Evolutionary conservation across 2,113 vertebrate species (phyloP), one percentile per base, ranked within the genome.

Genomic region (Circaetus cinerascens): DNA sequence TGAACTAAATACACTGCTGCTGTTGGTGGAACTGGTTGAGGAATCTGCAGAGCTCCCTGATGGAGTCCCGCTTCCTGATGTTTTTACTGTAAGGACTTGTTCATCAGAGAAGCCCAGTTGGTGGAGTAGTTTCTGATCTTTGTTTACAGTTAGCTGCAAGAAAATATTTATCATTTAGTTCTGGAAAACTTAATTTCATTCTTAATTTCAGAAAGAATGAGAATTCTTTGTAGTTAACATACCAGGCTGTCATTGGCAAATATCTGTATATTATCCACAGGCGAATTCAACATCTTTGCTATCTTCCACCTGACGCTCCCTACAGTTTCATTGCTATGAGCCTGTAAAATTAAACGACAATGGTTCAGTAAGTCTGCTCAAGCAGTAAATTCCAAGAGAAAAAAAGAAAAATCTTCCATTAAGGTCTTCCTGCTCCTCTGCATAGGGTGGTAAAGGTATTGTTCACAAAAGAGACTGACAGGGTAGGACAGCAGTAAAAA

Each of bases 211-310:
- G 14, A 16, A 41, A 59, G 55, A 81, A 75, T 9, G 11, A 69
- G 48, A 88, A 67, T 29, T 69, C 16, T 66, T 71, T 76, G 29
- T 32, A 82, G 88, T 55, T 73, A 84, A 98, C 99, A 96, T 96
- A 99, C 99, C 99, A 99, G 98, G 82, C 99, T 99, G 59, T 99
- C 99, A 88, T 99, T 99, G 83, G 99, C 99, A 98, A 99, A 99
- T 98, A 99, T 99, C 97, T 99, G 99, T 92, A 99, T 99, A 68
- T 99, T 99, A 96, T 99, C 99, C 98, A 99, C 98, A 8, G 99
- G 99, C 43, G 99, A 99, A 97, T 98, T 99, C 97, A 99, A 95
- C 97, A 99, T 99, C 90, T 99, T 99, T n/a, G 99, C 98, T 79
- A 99, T 99, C 98, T 99, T 99, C 99, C 99, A 99, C 84, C 99